phyloP scores from a whole-genome alignment of 2,888 invertebrate species.

The Micoletzkya japonica region DNA sequence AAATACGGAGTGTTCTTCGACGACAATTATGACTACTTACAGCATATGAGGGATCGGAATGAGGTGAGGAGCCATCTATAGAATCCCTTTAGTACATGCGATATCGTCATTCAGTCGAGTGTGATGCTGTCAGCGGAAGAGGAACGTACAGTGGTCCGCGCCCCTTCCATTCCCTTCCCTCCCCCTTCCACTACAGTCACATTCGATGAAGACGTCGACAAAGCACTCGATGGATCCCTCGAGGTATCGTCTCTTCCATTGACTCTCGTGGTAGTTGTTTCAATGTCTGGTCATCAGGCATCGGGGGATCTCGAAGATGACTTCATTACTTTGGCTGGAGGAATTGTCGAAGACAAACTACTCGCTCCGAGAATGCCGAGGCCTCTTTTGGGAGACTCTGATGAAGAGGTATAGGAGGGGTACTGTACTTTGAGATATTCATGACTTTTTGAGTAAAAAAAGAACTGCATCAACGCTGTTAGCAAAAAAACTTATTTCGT shows the following conservation, averaged over 20 bases:
- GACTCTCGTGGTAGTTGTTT: background rate
- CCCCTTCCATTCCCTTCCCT: constrained; percentile 19
- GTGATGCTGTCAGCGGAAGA: constrained; percentile 31
- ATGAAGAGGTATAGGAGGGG: constrained; percentile 6
- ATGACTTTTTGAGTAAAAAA: background rate
- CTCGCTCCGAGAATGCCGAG: constrained; percentile 11
- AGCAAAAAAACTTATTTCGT: constrained; percentile 2
- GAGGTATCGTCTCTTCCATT: constrained; percentile 63
- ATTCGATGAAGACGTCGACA: constrained; percentile 42
- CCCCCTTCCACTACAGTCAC: constrained; percentile 22
- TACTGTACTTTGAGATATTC: background rate
- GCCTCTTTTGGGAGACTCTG: constrained; percentile 26
- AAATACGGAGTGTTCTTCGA: constrained; percentile 91
- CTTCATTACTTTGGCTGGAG: constrained; percentile 82
- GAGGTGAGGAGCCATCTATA: constrained; percentile 67
- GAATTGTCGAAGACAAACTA: constrained; percentile 38
- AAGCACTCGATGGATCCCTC: constrained; percentile 34
- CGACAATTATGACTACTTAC: constrained; percentile 91
- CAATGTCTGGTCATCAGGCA: background rate
- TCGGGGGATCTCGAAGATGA: constrained; percentile 84
- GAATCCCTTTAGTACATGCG: background rate
- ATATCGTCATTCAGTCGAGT: constrained; percentile 30
- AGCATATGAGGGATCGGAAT: constrained; percentile 77
- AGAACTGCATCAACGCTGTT: background rate
- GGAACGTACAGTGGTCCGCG: constrained; percentile 33